Evolutionary conservation across 2,113 vertebrate species (phyloP).

Genomic region (Macquaria australasica): DNA sequence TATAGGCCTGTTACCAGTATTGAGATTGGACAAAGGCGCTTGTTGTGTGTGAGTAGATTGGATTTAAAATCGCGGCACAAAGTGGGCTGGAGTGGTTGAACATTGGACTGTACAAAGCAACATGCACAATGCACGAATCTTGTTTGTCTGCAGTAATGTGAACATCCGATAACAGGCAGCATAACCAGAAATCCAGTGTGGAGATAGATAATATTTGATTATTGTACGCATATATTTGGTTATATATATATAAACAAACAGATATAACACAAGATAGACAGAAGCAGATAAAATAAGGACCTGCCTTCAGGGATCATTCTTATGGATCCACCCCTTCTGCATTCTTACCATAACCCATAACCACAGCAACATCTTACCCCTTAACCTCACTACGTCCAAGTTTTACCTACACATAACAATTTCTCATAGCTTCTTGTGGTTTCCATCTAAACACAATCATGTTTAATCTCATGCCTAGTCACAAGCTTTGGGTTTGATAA

Average conservation of each 20-base stretch:
- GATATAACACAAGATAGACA: background rate
- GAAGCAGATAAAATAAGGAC: background rate
- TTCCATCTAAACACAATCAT: background rate
- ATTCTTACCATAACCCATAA: background rate
- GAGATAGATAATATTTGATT: background rate
- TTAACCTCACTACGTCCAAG: background rate
- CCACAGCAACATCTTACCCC: background rate
- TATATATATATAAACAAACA: background rate
- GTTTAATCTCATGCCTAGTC: background rate
- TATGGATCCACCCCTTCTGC: background rate
- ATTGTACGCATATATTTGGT: background rate
- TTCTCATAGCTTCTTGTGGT: background rate
- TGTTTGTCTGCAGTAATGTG: background rate
- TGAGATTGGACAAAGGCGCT: background rate
- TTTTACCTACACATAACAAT: background rate
- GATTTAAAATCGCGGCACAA: background rate
- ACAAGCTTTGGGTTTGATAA: background rate
- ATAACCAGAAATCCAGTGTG: too few relatives aligned
- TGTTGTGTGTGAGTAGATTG: background rate
- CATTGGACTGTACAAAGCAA: background rate
- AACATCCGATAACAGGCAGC: background rate
- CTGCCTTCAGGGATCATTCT: background rate
- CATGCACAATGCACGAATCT: background rate
- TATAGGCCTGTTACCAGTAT: background rate
- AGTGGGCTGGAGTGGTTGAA: background rate